These are phyloP conservation scores for Trichacis sp. DNA, from an alignment of 2,888 invertebrate genomes.

Conservation along the genomic window DNA sequence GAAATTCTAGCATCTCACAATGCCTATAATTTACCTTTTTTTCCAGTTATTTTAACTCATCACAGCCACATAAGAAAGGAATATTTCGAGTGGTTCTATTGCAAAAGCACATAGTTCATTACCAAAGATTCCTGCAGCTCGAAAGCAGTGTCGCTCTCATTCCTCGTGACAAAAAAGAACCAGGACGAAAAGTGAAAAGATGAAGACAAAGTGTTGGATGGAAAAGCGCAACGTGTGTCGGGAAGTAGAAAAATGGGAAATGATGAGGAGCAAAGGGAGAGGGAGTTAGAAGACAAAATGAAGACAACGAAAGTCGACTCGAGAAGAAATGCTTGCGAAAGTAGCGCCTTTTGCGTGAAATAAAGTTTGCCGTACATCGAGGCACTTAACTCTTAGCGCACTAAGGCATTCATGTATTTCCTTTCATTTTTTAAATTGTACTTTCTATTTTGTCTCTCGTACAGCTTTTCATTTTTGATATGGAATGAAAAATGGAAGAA, in stretches of 20 bases:
- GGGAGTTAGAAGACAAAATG: constrained; percentile 11
- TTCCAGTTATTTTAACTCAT: background rate
- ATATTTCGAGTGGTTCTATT: constrained; percentile 10
- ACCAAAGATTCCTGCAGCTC: constrained; percentile 13
- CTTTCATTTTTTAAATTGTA: background rate
- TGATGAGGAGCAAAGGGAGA: constrained; percentile 16
- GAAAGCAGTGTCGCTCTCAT: constrained; percentile 20
- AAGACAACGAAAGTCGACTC: constrained; percentile 7
- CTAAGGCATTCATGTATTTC: background rate
- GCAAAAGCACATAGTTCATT: constrained; percentile 4
- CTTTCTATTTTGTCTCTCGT: background rate
- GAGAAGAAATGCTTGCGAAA: constrained; percentile 5
- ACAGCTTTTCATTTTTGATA: background rate
- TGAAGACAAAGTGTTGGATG: constrained; percentile 16
- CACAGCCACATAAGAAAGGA: constrained; percentile 6
- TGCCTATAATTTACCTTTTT: too few relatives aligned
- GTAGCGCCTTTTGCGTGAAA: constrained; percentile 11
- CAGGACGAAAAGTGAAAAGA: background rate
- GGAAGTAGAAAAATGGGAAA: constrained; percentile 21
- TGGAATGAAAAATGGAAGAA: too few relatives aligned
- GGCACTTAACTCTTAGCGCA: constrained; percentile 6
- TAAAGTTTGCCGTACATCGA: constrained; percentile 6
- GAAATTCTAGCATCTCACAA: too few relatives aligned
- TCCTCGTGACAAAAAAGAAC: constrained; percentile 17
- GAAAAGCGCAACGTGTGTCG: constrained; percentile 5